Conservation (phyloP, 2,797 vertebrate genomes). For the Agapornis canus region DNA sequence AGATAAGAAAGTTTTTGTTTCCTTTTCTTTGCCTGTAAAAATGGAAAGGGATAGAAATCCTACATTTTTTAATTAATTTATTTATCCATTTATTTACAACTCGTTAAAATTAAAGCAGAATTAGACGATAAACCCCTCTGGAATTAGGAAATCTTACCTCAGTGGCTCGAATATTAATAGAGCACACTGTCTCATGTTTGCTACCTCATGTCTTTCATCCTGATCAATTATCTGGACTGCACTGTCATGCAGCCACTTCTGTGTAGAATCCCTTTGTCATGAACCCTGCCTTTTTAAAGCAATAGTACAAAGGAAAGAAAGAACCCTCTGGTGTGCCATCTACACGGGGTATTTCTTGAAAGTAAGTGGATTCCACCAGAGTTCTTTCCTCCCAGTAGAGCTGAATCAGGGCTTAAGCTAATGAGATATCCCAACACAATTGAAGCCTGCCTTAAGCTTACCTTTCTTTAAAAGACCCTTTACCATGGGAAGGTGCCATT, state of each 20-base stretch:
- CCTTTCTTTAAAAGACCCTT: background rate
- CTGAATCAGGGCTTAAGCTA: background rate
- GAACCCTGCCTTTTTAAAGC: background rate
- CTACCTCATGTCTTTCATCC: background rate
- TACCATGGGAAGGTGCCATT: background rate
- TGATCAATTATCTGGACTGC: background rate
- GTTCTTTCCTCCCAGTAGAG: background rate
- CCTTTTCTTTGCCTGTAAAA: background rate
- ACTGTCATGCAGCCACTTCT: background rate
- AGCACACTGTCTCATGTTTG: background rate
- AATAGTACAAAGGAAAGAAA: background rate
- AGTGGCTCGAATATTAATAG: background rate
- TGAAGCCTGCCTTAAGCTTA: background rate
- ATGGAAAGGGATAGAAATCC: background rate
- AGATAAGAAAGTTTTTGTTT: background rate
- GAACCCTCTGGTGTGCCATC: background rate
- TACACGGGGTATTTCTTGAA: background rate
- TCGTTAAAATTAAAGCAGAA: background rate
- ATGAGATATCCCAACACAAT: background rate
- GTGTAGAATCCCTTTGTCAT: background rate
- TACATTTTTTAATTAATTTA: background rate
- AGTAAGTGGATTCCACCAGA: background rate
- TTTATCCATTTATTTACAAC: background rate
- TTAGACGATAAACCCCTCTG: background rate
- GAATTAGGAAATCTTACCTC: background rate